phyloP scores from a whole-genome alignment of 2,113 vertebrate genomes.

The Lonchura striata region DNA sequence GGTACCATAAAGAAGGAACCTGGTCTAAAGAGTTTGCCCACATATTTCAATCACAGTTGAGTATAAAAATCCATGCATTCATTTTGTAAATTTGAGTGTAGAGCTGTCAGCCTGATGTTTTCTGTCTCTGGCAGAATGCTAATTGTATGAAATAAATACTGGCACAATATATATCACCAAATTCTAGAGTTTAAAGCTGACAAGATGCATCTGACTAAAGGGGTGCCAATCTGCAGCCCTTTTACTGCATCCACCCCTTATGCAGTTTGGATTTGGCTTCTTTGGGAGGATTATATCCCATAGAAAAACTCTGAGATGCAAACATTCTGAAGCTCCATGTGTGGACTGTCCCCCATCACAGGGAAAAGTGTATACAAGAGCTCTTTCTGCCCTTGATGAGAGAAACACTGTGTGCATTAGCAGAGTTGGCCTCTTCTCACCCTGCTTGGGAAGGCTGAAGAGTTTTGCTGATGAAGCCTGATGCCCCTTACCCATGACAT shows the following conservation, averaged over 20 bases:
- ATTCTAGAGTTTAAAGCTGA: not conserved
- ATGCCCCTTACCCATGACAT: not conserved
- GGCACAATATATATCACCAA: not conserved
- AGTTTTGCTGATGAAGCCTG: not conserved
- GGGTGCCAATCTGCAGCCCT: not conserved
- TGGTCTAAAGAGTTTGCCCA: not conserved
- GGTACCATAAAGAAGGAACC: not conserved
- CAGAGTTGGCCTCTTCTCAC: not conserved
- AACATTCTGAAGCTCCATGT: not conserved
- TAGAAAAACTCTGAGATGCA: not conserved
- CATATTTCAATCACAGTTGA: not conserved
- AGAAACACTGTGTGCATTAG: not conserved
- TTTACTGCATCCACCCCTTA: not conserved
- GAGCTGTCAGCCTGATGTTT: not conserved
- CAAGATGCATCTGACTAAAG: not conserved
- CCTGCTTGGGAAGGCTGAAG: not conserved
- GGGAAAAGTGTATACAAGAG: not conserved
- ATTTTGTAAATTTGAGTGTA: not conserved
- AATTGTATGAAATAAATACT: slow-evolving; percentile 1
- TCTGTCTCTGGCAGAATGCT: not conserved
- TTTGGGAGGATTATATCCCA: not conserved
- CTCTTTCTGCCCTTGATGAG: not conserved
- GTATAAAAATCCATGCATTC: not conserved
- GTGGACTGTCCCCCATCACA: rapidly evolving
- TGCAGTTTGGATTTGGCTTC: not conserved